A percentile compares a stretch with the other conserved stretches of the same genome.
Evolutionary conservation across 2,113 vertebrate species (phyloP).

Genomic region (Martes martes): DNA sequence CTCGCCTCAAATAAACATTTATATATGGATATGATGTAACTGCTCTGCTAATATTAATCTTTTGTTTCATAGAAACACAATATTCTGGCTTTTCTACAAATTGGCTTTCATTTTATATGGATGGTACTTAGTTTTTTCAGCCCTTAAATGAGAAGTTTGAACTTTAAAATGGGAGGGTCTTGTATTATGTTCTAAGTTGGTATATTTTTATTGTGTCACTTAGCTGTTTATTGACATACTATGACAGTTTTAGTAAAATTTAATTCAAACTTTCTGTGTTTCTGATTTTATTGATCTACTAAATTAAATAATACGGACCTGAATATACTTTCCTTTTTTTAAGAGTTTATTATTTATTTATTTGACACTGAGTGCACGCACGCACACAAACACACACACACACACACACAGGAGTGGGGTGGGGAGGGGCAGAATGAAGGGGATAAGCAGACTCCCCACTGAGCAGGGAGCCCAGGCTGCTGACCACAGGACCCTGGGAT

Average conservation of each 20-base stretch:
- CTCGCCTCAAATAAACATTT: slow-evolving; percentile 13
- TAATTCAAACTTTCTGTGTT: background rate
- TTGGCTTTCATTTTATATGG: slow-evolving; percentile 5
- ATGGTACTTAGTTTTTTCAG: background rate
- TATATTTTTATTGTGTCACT: slow-evolving; percentile 3
- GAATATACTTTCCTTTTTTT: background rate
- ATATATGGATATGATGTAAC: background rate
- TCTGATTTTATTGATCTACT: background rate
- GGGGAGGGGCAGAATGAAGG: background rate
- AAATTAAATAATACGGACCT: background rate
- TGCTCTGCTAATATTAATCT: background rate
- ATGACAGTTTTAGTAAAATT: background rate
- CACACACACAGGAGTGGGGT: background rate
- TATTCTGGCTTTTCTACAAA: background rate
- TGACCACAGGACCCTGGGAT: background rate
- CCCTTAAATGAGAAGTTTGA: slow-evolving; percentile 5
- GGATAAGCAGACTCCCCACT: background rate
- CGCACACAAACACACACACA: background rate
- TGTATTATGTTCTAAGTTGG: background rate
- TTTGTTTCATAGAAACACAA: background rate
- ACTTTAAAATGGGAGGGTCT: background rate
- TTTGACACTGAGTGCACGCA: background rate
- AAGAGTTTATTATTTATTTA: background rate
- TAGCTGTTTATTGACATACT: background rate
- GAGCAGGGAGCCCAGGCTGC: background rate